A percentile compares a stretch with the other conserved stretches of the same genome.
Evolutionary conservation across 2,797 vertebrate species (phyloP).

Genomic region (Meriones psammophilus): DNA sequence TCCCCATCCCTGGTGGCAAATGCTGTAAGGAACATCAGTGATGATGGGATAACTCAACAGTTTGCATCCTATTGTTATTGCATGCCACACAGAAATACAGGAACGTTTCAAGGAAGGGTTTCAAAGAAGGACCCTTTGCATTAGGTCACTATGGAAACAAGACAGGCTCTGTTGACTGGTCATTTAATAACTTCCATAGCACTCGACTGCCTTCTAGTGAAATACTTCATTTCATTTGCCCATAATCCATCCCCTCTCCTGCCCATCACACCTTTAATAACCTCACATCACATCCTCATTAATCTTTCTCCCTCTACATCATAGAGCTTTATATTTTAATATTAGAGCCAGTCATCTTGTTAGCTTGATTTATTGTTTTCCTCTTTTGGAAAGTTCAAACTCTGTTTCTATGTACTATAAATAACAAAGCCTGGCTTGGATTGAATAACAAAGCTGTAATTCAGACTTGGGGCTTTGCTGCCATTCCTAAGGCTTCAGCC

Average conservation of each 20-base stretch:
- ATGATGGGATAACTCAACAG: neutral
- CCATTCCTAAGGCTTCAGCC: conserved; percentile 80
- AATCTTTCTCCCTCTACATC: conserved; percentile 82
- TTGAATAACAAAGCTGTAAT: conserved; percentile 83
- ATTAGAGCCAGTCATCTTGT: conserved; percentile 84
- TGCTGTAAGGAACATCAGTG: neutral
- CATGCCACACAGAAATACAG: conserved; percentile 37
- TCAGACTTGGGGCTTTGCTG: conserved; percentile 82
- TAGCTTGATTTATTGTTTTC: conserved; percentile 85
- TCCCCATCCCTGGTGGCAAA: neutral
- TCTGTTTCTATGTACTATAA: conserved; percentile 83
- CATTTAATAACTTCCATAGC: conserved; percentile 86
- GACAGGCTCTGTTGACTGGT: conserved; percentile 80
- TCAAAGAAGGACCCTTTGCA: conserved; percentile 71
- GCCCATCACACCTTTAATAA: conserved; percentile 83
- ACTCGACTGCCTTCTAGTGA: conserved; percentile 84
- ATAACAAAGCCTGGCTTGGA: conserved; percentile 83
- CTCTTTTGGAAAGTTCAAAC: conserved; percentile 78
- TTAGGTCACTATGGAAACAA: conserved; percentile 82
- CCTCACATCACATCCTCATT: conserved; percentile 73
- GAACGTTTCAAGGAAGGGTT: conserved; percentile 55
- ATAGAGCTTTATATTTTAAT: conserved; percentile 84
- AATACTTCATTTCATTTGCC: conserved; percentile 86
- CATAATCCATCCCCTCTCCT: conserved; percentile 74
- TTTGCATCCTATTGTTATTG: conserved; percentile 6